Conservation (phyloP, 2,888 invertebrate species). For the Hyalella azteca region DNA sequence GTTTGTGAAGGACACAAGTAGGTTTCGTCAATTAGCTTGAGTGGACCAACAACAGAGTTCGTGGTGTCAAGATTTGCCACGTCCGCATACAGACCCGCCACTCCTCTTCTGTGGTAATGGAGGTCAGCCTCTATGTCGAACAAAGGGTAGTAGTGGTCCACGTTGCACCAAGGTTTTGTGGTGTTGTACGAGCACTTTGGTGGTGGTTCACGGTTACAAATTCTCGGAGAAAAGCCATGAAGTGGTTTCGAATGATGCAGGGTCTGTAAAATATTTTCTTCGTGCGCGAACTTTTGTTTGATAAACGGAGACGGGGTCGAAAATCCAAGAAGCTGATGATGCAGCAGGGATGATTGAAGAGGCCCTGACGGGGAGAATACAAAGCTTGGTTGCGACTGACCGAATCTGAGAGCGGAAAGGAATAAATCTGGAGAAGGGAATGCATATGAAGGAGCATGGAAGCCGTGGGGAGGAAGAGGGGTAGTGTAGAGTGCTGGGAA, state of each 20-base stretch:
- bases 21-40: slow-evolving; percentile 47
- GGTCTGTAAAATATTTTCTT: background rate
- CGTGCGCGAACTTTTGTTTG: background rate
- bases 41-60: slow-evolving; percentile 59
- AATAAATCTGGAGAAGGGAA: background rate
- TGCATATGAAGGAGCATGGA: background rate
- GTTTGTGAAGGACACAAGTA: slow-evolving; percentile 60
- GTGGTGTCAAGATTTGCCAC: slow-evolving; percentile 56
- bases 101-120: slow-evolving; percentile 20
- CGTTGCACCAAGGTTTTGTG: slow-evolving; percentile 52
- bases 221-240: background rate
- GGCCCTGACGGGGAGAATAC: no score
- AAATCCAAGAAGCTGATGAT: background rate
- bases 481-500: background rate
- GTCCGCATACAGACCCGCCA: slow-evolving; percentile 47
- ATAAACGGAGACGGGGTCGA: background rate
- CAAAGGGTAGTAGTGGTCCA: slow-evolving; percentile 48
- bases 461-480: slow-evolving; percentile 4
- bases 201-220: slow-evolving; percentile 3
- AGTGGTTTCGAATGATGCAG: background rate
- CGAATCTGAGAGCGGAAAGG: background rate
- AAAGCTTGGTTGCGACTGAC: no score
- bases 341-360: background rate
- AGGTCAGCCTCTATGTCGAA: slow-evolving; percentile 43
- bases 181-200: slow-evolving; percentile 59